Evolutionary conservation across 2,888 invertebrate species (phyloP).

Genomic region (Pyrocoelia pectoralis): DNA sequence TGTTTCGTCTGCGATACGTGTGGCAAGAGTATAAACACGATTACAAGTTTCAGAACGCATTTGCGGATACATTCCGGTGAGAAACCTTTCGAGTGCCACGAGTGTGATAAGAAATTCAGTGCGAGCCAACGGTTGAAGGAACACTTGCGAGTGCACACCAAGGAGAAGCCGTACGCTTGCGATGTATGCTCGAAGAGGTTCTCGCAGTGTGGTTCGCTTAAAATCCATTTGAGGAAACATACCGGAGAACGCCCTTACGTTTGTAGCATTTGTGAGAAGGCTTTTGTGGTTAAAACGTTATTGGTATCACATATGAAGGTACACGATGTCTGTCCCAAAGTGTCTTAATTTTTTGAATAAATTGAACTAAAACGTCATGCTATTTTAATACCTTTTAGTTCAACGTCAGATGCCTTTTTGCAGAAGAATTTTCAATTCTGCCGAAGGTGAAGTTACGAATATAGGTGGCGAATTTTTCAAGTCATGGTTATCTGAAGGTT

Average conservation of each 20-base stretch:
- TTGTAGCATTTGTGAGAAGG: conserved; percentile 42
- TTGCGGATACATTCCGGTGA: conserved; percentile 52
- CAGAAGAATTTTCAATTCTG: too few species aligned
- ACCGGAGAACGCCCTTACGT: conserved; percentile 46
- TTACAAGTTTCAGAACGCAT: conserved; percentile 50
- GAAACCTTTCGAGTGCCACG: conserved; percentile 51
- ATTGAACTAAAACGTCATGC: too few species aligned
- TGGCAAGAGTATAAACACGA: conserved; percentile 47
- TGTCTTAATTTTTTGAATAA: too few species aligned
- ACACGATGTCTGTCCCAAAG: too few species aligned
- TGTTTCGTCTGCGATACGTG: neutral
- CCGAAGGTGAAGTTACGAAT: too few species aligned
- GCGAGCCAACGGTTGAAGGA: conserved; percentile 45
- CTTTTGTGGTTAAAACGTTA: conserved; percentile 40
- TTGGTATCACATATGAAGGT: conserved; percentile 40
- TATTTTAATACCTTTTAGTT: too few species aligned
- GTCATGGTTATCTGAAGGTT: too few species aligned
- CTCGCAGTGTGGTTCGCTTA: conserved; percentile 44
- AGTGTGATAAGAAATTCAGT: conserved; percentile 48
- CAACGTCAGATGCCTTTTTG: too few species aligned
- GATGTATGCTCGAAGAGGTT: conserved; percentile 47
- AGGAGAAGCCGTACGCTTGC: conserved; percentile 50
- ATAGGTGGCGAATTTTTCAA: too few species aligned
- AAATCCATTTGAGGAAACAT: conserved; percentile 17
- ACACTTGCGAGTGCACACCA: conserved; percentile 49